A percentile compares a stretch with the other conserved stretches of the same genome.
Conservation (phyloP, 1,140 invertebrate genomes). For the Drosophila bifasciata region DNA sequence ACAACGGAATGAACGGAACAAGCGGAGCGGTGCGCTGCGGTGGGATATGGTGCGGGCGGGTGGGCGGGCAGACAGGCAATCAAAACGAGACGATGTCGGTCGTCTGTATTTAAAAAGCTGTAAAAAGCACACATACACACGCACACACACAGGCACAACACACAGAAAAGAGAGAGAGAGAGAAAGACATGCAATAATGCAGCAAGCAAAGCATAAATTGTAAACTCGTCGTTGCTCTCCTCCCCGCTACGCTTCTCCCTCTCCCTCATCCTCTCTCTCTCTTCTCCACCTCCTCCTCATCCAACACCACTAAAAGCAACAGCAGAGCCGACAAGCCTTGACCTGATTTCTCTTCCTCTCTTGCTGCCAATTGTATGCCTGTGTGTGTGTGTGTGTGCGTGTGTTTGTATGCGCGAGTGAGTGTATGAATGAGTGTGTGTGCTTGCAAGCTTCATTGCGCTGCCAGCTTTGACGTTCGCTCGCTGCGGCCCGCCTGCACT, state of each 20-base stretch:
- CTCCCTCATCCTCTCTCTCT: too few species aligned
- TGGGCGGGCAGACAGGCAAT: constrained; percentile 44
- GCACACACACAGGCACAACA: constrained; percentile 57
- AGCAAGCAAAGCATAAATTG: constrained; percentile 84
- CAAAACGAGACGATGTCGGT: constrained; percentile 61
- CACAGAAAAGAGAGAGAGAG: constrained; percentile 20
- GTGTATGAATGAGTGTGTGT: constrained; percentile 28
- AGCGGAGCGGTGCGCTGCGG: constrained; percentile 13
- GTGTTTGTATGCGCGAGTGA: constrained; percentile 20
- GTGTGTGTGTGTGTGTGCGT: constrained; percentile 33
- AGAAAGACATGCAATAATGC: constrained; percentile 80
- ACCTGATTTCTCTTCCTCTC: constrained; percentile 84
- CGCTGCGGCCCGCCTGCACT: constrained; percentile 41
- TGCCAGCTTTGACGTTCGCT: constrained; percentile 43
- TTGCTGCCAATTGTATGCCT: constrained; percentile 66
- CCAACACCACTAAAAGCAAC: constrained; percentile 50
- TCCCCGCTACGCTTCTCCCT: too few species aligned
- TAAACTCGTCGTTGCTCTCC: constrained; percentile 70
- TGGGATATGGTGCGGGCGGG: background rate
- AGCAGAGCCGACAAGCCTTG: constrained; percentile 82
- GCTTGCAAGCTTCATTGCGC: constrained; percentile 73
- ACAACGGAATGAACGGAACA: constrained; percentile 62
- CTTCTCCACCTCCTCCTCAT: too few species aligned
- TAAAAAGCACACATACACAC: constrained; percentile 69
- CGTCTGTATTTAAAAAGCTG: constrained; percentile 74